Conservation (phyloP, 2,113 vertebrate genomes). For the Pristiophorus japonicus region DNA sequence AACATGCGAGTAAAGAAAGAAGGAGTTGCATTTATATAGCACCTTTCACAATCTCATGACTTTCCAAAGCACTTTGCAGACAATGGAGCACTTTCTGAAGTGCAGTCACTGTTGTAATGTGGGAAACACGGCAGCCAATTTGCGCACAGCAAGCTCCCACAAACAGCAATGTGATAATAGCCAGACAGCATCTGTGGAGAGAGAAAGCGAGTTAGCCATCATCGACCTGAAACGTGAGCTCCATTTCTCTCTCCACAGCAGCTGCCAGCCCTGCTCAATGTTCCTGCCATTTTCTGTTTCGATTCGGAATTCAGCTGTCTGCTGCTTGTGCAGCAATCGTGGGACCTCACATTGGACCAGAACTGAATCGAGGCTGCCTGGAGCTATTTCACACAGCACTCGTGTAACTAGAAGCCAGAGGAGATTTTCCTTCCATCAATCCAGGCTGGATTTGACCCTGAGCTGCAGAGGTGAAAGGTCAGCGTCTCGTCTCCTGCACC, state of each 20-base stretch:
- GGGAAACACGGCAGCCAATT: too few relatives aligned
- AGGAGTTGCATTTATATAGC: too few relatives aligned
- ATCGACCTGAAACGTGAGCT: too few relatives aligned
- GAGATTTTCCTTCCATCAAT: background rate
- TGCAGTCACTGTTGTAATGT: too few relatives aligned
- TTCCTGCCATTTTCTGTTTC: background rate
- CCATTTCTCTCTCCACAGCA: too few relatives aligned
- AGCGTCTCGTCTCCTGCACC: background rate
- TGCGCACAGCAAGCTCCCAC: too few relatives aligned
- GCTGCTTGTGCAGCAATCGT: background rate
- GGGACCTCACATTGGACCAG: background rate
- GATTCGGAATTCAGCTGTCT: background rate
- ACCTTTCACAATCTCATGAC: too few relatives aligned
- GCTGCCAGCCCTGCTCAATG: background rate
- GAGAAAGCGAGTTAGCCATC: too few relatives aligned
- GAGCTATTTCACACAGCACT: background rate
- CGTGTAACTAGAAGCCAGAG: background rate
- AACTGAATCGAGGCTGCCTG: background rate
- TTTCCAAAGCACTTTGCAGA: too few relatives aligned
- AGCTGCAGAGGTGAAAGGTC: background rate
- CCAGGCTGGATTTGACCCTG: background rate
- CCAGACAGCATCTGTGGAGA: background rate
- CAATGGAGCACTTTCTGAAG: too few relatives aligned
- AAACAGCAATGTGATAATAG: background rate
- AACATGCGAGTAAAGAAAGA: too few relatives aligned